phyloP scores from a whole-genome alignment of 1,140 invertebrate genomes.

The Theocolax elegans region DNA sequence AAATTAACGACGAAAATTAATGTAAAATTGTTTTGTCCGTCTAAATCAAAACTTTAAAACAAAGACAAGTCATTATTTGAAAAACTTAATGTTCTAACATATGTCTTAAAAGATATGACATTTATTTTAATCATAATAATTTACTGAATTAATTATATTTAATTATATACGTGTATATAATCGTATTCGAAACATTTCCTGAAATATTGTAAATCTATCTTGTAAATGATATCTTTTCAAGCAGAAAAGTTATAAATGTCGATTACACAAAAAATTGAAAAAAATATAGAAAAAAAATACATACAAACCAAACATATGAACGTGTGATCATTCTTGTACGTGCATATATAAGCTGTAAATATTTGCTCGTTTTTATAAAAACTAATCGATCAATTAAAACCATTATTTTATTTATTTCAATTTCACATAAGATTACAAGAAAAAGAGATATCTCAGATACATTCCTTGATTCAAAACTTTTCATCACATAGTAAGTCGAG shows the following conservation, averaged over 20 bases:
- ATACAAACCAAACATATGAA: constrained; percentile 34
- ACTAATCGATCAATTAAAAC: constrained; percentile 5
- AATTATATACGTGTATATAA: constrained; percentile 1
- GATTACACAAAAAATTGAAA: constrained; percentile 17
- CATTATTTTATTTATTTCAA: constrained; percentile 14
- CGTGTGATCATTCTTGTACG: constrained; percentile 36
- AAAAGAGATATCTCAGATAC: no score
- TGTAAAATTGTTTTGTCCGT: no score
- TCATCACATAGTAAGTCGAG: no score
- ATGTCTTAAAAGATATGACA: no score
- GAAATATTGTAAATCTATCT: neutral
- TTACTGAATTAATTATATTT: neutral
- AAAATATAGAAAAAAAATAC: constrained; percentile 13
- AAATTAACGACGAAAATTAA: no score
- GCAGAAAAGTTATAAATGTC: neutral
- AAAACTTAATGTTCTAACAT: no score
- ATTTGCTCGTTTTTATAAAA: constrained; percentile 27
- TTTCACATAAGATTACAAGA: no score
- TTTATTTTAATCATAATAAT: no score
- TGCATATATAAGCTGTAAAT: constrained; percentile 37
- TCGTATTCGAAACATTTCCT: neutral
- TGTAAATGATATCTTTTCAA: neutral
- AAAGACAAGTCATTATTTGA: no score
- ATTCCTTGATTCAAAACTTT: no score
- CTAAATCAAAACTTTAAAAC: no score